These are phyloP conservation scores for Hypsopygia costalis DNA, from an alignment of 2,888 invertebrate species.

Conservation along the genomic window DNA sequence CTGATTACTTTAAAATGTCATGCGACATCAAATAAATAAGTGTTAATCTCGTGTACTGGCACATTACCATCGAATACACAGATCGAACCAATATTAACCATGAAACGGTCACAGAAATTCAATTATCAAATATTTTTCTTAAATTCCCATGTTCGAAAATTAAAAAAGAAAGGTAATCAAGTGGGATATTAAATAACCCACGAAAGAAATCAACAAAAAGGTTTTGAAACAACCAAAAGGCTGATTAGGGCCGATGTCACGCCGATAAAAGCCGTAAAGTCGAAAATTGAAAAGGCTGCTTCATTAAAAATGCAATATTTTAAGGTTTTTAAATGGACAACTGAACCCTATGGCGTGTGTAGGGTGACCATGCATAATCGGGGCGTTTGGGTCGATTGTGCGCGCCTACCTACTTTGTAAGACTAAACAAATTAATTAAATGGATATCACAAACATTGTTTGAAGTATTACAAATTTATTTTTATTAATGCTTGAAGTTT, in stretches of 20 bases:
- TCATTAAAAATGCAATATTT: slow-evolving; percentile 79
- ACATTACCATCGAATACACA: slow-evolving; percentile 1
- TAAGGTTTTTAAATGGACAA: slow-evolving; percentile 72
- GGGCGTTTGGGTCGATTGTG: not conserved
- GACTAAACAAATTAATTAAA: too few species aligned
- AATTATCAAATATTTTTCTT: slow-evolving; percentile 50
- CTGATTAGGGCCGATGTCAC: slow-evolving; percentile 76
- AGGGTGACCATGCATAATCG: slow-evolving; percentile 44
- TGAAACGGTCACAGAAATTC: slow-evolving; percentile 50
- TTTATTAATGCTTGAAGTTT: too few species aligned
- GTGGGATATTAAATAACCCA: slow-evolving; percentile 44
- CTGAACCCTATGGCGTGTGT: slow-evolving; percentile 57
- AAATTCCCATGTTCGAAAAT: slow-evolving; percentile 39
- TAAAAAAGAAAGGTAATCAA: slow-evolving; percentile 68
- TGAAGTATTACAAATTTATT: too few species aligned
- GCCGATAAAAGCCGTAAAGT: slow-evolving; percentile 73
- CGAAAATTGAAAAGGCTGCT: slow-evolving; percentile 77
- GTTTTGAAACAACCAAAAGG: slow-evolving; percentile 53
- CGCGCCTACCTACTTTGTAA: not conserved
- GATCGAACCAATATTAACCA: slow-evolving; percentile 21
- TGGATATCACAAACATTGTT: too few species aligned
- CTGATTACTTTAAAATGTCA: slow-evolving; percentile 1
- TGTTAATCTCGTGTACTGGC: slow-evolving; percentile 1
- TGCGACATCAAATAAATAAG: slow-evolving; percentile 4
- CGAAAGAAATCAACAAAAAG: slow-evolving; percentile 37